Percentiles rank a stretch among this genome's conserved stretches.
Evolutionary conservation across 2,113 vertebrate genomes (phyloP).

Genomic region (Chrysochloris asiatica): DNA sequence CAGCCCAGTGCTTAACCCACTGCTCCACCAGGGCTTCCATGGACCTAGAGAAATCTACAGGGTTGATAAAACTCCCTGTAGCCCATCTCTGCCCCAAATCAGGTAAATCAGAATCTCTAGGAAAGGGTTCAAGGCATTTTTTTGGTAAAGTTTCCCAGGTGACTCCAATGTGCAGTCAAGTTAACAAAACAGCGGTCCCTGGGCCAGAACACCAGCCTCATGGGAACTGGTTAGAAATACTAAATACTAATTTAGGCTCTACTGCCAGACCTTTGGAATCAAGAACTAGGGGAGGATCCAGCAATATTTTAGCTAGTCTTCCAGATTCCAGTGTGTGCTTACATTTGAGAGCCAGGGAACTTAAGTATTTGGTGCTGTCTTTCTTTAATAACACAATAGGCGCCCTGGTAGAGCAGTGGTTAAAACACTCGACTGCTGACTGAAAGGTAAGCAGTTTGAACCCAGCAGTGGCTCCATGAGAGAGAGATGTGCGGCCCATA

Average conservation of each 20-base stretch:
- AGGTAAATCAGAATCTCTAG: slow-evolving; percentile 16
- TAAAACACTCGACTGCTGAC: neutral
- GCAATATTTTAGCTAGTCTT: neutral
- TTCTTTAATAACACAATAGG: neutral
- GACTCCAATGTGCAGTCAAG: neutral
- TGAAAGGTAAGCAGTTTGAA: neutral
- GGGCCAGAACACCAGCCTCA: neutral
- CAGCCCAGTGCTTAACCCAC: too few relatives aligned
- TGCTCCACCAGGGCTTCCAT: too few relatives aligned
- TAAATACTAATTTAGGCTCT: neutral
- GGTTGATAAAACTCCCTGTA: neutral
- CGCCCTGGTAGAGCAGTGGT: neutral
- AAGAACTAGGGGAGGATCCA: neutral
- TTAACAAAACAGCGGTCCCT: slow-evolving; percentile 16
- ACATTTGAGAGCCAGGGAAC: neutral
- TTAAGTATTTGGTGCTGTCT: neutral
- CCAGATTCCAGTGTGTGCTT: neutral
- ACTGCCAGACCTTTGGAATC: neutral
- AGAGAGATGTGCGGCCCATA: neutral
- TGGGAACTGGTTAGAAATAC: neutral
- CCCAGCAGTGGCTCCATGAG: neutral
- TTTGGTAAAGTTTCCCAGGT: neutral
- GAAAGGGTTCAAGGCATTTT: neutral
- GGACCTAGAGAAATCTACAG: neutral
- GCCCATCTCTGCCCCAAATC: neutral